Base-by-base conservation (phyloP, 2,113 vertebrate genomes). In the Myotis yumanensis region DNA sequence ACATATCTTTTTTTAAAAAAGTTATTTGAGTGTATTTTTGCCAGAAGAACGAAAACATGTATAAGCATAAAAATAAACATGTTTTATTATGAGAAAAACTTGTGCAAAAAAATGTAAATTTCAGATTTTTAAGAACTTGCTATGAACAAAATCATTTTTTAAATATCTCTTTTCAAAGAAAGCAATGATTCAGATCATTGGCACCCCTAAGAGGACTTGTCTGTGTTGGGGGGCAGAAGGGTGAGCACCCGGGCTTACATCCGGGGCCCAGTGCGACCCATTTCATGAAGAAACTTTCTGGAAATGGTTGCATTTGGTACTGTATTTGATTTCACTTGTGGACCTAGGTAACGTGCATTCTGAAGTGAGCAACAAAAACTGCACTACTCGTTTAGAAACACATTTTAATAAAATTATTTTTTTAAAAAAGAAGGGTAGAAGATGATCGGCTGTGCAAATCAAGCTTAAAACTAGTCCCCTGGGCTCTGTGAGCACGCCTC, bases 11-110 rank as follows among this genome's bases (percentile, higher is more conserved):
- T 16, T 25, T n/a, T 2, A 12, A 22, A 11, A 73, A 30, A 22
- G 35, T 35, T 4, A 40, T 40, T 57, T 73, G 12, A 7, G 30
- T 51, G 6, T 9, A 43, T 80, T 85, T 79, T 72, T 48, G 37
- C 72, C 57, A 66, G 66, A 59, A 92, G 28, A 89, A 37, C 66
- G 32, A 77, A 84, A 80, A 59, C n/a, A 4, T 6, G 5, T 66
- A 2, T n/a, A 64, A 66, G 40, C 17, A n/a, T 25, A 57, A 22
- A 82, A 7, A 20, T n/a, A 52, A 64, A 23, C 14, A 11, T 79
- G 17, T 92, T 68, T 89, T 51, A 59, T 37, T 40, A 73, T 59
- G 32, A 86, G 75, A 80, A 89, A 80, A 22, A 51, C 1, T 43
- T 90, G 48, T 43, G 37, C 28, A 15, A 23, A 52, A 57, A 20